Evolutionary conservation across 2,113 vertebrate species (phyloP).

Genomic region (Tringa solitaria): DNA sequence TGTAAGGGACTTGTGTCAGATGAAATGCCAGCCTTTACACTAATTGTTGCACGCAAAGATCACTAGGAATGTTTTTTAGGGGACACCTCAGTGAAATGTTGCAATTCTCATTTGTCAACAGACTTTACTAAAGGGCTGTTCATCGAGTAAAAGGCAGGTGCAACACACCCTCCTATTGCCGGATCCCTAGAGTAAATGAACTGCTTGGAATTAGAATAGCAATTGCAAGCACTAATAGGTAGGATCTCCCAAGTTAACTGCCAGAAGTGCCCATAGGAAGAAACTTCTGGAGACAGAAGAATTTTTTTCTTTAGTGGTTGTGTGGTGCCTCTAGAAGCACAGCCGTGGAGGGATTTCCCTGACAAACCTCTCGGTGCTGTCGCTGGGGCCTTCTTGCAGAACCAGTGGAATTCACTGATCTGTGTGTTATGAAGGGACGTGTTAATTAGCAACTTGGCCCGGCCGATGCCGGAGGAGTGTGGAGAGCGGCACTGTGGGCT

Average conservation of each 20-base stretch:
- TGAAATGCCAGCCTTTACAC: neutral
- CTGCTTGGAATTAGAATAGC: rapidly evolving
- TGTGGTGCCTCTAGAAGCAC: too few relatives aligned
- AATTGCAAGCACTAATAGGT: neutral
- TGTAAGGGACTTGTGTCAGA: neutral
- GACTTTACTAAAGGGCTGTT: neutral
- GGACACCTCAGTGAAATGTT: neutral
- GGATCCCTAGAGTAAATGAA: rapidly evolving
- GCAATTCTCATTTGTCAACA: neutral
- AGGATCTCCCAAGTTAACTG: neutral
- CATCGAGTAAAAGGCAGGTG: too few relatives aligned
- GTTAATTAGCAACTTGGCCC: neutral
- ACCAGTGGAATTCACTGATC: rapidly evolving
- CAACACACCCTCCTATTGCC: neutral
- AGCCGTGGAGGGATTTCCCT: neutral
- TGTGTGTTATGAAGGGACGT: rapidly evolving
- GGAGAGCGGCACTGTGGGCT: rapidly evolving
- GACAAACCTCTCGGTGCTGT: rapidly evolving
- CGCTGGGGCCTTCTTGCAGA: rapidly evolving
- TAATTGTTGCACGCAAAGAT: neutral
- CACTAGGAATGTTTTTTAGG: neutral
- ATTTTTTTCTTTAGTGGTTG: too few relatives aligned
- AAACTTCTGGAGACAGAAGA: neutral
- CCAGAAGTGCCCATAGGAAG: neutral
- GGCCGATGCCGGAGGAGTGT: rapidly evolving